phyloP scores from a whole-genome alignment of 2,888 invertebrate species.

The Macrophya annulata region DNA sequence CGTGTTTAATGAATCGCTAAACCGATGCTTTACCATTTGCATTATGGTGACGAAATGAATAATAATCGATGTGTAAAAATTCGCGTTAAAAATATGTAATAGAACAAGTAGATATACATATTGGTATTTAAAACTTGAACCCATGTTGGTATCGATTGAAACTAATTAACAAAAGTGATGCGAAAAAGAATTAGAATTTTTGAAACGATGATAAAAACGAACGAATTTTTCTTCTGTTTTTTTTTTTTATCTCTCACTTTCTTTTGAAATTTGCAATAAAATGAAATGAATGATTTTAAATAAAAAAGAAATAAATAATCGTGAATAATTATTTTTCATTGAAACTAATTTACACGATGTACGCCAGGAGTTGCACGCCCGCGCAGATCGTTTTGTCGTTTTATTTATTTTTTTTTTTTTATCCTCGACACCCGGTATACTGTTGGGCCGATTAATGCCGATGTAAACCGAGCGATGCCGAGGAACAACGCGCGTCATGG shows the following conservation, averaged over 20 bases:
- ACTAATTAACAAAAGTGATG: background rate
- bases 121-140: background rate
- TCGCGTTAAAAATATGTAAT: background rate
- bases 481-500: slow-evolving; percentile 74
- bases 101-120: background rate
- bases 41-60: background rate
- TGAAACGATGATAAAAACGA: background rate
- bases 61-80: slow-evolving; percentile 12
- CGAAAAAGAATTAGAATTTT: background rate
- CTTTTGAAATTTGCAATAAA: background rate
- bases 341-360: background rate
- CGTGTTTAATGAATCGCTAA: slow-evolving; percentile 32
- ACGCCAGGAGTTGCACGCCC: slow-evolving; percentile 57
- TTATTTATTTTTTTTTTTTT: slow-evolving; percentile 43
- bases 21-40: background rate
- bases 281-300: background rate
- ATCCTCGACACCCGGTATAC: slow-evolving; percentile 47
- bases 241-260: background rate
- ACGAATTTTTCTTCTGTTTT: background rate
- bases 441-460: slow-evolving; percentile 41
- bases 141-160: background rate
- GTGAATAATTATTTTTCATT: background rate
- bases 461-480: slow-evolving; percentile 40
- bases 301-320: background rate
- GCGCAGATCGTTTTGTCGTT: slow-evolving; percentile 57